Evolutionary conservation across 2,888 invertebrate species (phyloP).

Genomic region (Lamellibrachia columna): DNA sequence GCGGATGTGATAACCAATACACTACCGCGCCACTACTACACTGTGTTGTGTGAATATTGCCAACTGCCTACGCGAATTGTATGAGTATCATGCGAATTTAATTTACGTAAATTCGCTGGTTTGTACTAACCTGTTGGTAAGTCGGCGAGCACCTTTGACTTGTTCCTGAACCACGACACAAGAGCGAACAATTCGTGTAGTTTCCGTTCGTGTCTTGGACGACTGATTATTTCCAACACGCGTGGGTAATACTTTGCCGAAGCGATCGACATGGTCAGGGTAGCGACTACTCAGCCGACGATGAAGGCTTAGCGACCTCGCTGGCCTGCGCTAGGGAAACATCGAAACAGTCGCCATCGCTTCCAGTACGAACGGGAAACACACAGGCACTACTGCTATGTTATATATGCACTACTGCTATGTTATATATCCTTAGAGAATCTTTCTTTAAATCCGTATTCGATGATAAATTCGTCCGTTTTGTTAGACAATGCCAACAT

Average conservation of each 20-base stretch:
- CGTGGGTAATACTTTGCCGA: not conserved
- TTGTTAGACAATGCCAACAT: not conserved
- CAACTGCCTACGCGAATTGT: too few relatives aligned
- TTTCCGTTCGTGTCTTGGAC: not conserved
- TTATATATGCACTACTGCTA: not conserved
- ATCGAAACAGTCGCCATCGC: not conserved
- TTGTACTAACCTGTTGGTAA: not conserved
- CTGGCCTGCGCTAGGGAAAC: not conserved
- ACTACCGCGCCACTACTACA: too few relatives aligned
- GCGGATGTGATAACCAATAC: too few relatives aligned
- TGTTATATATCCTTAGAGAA: not conserved
- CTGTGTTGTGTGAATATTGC: too few relatives aligned
- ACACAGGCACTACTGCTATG: not conserved
- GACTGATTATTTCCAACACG: not conserved
- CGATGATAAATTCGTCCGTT: not conserved
- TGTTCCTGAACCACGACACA: conserved; percentile 12
- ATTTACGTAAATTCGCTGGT: not conserved
- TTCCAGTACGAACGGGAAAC: not conserved
- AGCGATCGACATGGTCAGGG: not conserved
- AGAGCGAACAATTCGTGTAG: not conserved
- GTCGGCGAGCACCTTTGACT: not conserved
- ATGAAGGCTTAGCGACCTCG: not conserved
- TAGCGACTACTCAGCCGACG: not conserved
- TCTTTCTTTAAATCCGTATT: not conserved
- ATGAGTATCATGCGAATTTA: too few relatives aligned